Evolutionary conservation across 2,888 invertebrate species (phyloP).

Genomic region (Calameuta filiformis): DNA sequence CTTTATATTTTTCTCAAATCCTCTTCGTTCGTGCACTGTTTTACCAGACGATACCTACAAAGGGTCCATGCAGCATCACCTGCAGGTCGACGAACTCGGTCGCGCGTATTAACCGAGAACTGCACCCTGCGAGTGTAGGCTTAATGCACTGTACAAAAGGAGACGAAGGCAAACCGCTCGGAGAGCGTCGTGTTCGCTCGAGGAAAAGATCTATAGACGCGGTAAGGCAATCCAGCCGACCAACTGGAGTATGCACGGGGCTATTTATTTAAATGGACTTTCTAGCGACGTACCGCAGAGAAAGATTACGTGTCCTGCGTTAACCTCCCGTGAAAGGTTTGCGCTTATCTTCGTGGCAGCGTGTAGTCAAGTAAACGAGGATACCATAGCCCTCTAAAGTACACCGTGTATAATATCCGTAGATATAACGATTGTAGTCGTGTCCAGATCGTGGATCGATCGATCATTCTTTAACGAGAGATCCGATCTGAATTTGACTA

Average conservation of each 20-base stretch:
- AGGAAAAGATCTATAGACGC: background rate
- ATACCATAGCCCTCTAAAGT: background rate
- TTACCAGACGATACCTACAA: background rate
- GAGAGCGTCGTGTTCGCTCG: background rate
- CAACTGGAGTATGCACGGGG: background rate
- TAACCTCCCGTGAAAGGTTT: background rate
- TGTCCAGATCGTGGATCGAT: too few relatives aligned
- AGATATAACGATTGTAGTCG: too few relatives aligned
- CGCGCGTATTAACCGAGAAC: constrained; percentile 22
- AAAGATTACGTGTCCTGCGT: background rate
- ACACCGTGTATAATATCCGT: background rate
- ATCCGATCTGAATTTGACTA: too few relatives aligned
- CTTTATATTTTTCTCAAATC: background rate
- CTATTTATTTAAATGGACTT: constrained; percentile 4
- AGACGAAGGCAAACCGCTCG: background rate
- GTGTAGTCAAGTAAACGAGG: background rate
- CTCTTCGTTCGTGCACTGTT: too few relatives aligned
- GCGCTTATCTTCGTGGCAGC: background rate
- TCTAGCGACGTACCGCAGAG: background rate
- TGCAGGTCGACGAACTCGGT: constrained; percentile 30
- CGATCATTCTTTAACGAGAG: rapidly evolving
- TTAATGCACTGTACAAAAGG: background rate
- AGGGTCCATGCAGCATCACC: constrained; percentile 27
- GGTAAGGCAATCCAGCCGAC: background rate
- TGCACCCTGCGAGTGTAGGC: constrained; percentile 17